Evolutionary conservation across 2,888 invertebrate species (phyloP).

Genomic region (Hipparchia sbordonii): DNA sequence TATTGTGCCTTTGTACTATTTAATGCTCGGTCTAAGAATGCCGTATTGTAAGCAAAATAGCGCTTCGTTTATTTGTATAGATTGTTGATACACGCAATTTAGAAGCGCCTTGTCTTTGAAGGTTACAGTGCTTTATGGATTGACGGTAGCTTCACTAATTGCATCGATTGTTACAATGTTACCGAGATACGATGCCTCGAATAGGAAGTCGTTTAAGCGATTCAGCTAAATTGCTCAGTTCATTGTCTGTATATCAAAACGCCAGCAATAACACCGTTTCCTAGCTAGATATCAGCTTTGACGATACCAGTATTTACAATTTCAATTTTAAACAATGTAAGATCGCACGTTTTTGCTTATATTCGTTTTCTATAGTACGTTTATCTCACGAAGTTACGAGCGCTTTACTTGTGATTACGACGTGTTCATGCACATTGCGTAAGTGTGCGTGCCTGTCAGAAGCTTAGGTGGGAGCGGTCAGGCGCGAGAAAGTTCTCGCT

Average conservation of each 20-base stretch:
- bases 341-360: too few relatives aligned
- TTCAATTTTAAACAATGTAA: background rate
- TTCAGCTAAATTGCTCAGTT: constrained; percentile 54
- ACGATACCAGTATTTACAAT: background rate
- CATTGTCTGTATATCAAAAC: constrained; percentile 14
- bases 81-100: constrained; percentile 52
- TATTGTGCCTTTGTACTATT: constrained; percentile 79
- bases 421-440: too few relatives aligned
- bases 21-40: constrained; percentile 69
- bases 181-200: constrained; percentile 61
- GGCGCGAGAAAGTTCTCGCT: too few relatives aligned
- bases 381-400: too few relatives aligned
- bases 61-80: constrained; percentile 69
- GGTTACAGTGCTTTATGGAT: constrained; percentile 38
- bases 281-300: background rate
- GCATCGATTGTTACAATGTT: constrained; percentile 51
- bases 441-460: too few relatives aligned
- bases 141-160: constrained; percentile 42
- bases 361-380: too few relatives aligned
- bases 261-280: background rate
- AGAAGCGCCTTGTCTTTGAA: constrained; percentile 41
- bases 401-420: too few relatives aligned
- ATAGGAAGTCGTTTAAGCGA: constrained; percentile 66
- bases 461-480: too few relatives aligned
- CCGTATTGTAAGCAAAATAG: constrained; percentile 78